Conservation (phyloP, 2,797 vertebrate genomes). For the Hyperoplus immaculatus region DNA sequence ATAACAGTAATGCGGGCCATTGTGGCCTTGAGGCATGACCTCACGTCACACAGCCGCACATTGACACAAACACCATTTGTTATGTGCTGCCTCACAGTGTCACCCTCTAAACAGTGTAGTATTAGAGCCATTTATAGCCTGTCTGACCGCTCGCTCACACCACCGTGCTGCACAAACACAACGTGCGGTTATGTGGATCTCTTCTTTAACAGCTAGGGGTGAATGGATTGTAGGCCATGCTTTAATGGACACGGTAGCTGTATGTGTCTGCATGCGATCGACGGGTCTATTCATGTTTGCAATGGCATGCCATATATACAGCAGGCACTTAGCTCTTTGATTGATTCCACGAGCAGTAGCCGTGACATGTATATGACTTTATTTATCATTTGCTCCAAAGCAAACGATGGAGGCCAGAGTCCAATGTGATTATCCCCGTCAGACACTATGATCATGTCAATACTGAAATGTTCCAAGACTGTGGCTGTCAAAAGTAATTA, state of each 20-base stretch:
- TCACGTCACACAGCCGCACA: conserved; percentile 35
- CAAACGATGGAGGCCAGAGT: conserved; percentile 28
- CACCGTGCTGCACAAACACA: conserved; percentile 44
- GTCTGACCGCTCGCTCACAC: conserved; percentile 56
- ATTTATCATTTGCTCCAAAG: conserved; percentile 44
- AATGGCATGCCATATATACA: conserved; percentile 18
- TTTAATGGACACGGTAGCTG: conserved; percentile 44
- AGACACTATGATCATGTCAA: conserved; percentile 55
- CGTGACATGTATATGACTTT: conserved; percentile 11
- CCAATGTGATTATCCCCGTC: conserved; percentile 41
- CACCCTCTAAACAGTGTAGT: conserved; percentile 28
- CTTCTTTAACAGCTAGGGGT: conserved; percentile 19
- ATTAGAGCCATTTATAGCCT: conserved; percentile 53
- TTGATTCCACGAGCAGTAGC: conserved; percentile 41
- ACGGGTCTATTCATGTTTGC: conserved; percentile 42
- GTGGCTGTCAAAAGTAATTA: conserved; percentile 32
- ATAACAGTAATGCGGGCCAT: conserved; percentile 12
- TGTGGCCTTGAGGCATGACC: conserved; percentile 54
- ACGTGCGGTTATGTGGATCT: conserved; percentile 29
- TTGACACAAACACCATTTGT: conserved; percentile 46
- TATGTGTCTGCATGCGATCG: conserved; percentile 48
- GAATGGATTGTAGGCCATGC: conserved; percentile 51
- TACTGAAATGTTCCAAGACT: conserved; percentile 23
- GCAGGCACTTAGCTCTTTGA: conserved; percentile 5
- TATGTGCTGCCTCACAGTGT: conserved; percentile 35